Evolutionary conservation across 2,113 vertebrate species (phyloP).

Genomic region (Typhlomys cinereus): DNA sequence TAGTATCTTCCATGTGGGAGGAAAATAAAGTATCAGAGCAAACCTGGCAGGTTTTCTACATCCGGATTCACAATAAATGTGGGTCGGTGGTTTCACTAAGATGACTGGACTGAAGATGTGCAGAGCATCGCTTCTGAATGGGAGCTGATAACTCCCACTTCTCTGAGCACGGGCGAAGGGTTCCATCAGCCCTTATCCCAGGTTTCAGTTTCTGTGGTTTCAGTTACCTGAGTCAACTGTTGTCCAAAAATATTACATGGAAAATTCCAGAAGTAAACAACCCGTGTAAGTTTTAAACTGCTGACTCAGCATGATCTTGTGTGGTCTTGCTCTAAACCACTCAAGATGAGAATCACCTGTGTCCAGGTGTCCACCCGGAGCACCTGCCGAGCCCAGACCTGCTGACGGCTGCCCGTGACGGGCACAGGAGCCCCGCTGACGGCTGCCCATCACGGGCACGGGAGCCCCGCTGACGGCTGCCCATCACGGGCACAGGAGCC

Average conservation of each 20-base stretch:
- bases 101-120: background rate
- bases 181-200: background rate
- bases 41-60: conserved; percentile 4
- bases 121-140: conserved; percentile 32
- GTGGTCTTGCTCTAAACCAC: background rate
- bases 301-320: background rate
- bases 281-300: background rate
- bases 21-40: background rate
- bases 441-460: too few species aligned
- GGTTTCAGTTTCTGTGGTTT: background rate
- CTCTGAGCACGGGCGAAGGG: conserved; percentile 24
- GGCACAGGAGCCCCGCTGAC: too few species aligned
- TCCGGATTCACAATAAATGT: background rate
- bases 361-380: background rate
- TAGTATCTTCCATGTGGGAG: background rate
- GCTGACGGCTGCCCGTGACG: too few species aligned
- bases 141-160: background rate
- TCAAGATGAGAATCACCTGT: background rate
- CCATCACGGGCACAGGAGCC: too few species aligned
- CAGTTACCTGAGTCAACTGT: background rate
- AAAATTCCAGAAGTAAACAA: background rate
- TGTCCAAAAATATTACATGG: background rate
- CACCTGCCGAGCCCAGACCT: background rate
- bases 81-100: background rate
- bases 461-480: too few species aligned